Percentiles rank a stretch among this genome's conserved stretches.
These are phyloP conservation scores for Cryptoprocta ferox DNA, from an alignment of 2,797 vertebrate genomes.

Conservation along the genomic window DNA sequence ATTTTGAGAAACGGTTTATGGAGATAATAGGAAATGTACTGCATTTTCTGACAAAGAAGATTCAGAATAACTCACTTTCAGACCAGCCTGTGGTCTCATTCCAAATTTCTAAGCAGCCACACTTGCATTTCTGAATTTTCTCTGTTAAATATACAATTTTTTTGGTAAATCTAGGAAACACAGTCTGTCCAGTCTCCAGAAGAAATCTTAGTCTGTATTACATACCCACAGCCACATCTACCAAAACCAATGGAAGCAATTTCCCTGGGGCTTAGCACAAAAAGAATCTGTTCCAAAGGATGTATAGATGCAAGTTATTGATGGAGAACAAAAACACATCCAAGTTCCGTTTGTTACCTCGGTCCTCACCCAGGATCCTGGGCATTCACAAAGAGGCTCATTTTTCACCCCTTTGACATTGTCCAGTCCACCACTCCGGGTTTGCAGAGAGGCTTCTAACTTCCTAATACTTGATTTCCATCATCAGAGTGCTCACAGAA, in stretches of 20 bases:
- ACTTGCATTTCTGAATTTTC: constrained; percentile 48
- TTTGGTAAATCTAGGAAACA: not conserved
- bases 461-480: not conserved
- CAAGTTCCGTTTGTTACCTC: not conserved
- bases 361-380: not conserved
- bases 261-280: not conserved
- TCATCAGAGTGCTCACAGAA: constrained; percentile 31
- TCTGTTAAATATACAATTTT: not conserved
- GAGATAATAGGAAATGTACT: not conserved
- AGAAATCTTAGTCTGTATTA: not conserved
- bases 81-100: not conserved
- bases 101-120: not conserved
- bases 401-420: not conserved
- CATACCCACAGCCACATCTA: not conserved
- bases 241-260: not conserved
- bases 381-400: not conserved
- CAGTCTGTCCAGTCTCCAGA: not conserved
- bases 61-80: not conserved
- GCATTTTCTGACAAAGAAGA: not conserved
- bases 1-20: not conserved
- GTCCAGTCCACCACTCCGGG: not conserved
- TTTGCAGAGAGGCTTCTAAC: not conserved
- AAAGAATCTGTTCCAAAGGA: not conserved
- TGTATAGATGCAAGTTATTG: not conserved
- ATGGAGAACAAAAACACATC: not conserved